Base-by-base conservation (phyloP, 2,888 invertebrate genomes). In the Temnothorax ravouxi region DNA sequence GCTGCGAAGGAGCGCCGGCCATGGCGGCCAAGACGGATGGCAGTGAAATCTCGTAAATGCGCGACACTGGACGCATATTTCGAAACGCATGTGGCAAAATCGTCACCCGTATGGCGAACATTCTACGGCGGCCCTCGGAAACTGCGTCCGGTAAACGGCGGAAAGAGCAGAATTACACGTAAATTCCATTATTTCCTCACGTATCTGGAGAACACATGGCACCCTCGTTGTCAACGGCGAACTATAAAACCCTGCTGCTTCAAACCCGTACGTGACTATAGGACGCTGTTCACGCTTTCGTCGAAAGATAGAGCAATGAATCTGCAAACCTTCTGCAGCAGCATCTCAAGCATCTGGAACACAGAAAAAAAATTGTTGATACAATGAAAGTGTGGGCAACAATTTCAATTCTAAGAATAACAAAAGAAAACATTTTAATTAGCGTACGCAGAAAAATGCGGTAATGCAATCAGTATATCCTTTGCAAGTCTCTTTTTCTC, bases 181-280 rank as follows among this genome's bases (percentile, higher is more conserved):
- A 91, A 90, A 90, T 90, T 86, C 90, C 89, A 92, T 91, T 88
- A 89, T 91, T 88, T 79, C 67, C 83, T 62, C 52, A 84, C 80
- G 86, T 87, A 90, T 91, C 92, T 92, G 90, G 88, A 90, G 83
- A 91, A 88, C 92, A 92, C 90, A 89, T 92, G 92, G 88, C 13
- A n/a, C 80, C 62, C 66, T 25, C 72, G 29, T 71, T 67, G 44
- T 62, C 52, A 41, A 72, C 64, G 18, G 44, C 13, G 44, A 52
- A 84, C 85, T 85, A 64, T 91, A 90, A 91, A 90, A 88, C 71
- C 54, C 15, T 29, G 29, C 5, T 9, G 8, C n/a, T 38, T 77
- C 50, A 29, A 29, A 3, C 2, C 29, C 3, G 66, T 84, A 88
- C 87, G 87, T 87, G 86, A 80, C 85, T 62, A 59, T 62, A 59